Base-by-base conservation (phyloP, 2,797 vertebrate species). In the Artibeus lituratus region DNA sequence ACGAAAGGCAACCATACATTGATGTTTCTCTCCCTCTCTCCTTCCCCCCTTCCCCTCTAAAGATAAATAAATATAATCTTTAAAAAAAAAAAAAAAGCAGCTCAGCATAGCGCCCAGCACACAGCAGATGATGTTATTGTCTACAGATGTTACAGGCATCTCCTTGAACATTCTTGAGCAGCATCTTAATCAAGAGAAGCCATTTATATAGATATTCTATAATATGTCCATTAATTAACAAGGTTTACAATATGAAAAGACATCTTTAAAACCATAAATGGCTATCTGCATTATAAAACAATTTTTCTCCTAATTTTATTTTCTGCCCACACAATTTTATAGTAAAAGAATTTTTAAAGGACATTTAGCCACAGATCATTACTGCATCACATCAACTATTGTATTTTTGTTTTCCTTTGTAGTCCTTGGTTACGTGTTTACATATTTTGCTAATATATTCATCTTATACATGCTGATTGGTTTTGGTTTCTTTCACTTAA, bases 321-420 rank as follows among this genome's bases (percentile, higher is more conserved):
- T 87, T 51, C 39, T 87, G 16, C 29, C 24, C 35, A 83, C 42
- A 59, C 8, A 82, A 59, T 91, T 81, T 91, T 89, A 89, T 77
- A 86, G 67, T 59, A 82, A 77, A 88, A 3, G 1, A 32, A 37
- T 39, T 53, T 55, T 26, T 83, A 90, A 82, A 73, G 37, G 29
- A 51, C 11, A 53, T 91, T 83, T 81, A 76, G 16, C 39, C 10
- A 55, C 14, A 82, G 62, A 21, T 73, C 62, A 77, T 84, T 90
- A 88, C 26, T 1, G 22, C 19, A 73, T 49, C 44, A 65, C 4
- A 32, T 44, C 88, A 74, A 44, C 37, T 81, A 10, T 18, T 85
- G 37, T 76, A 18, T 53, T 91, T 94, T 89, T 85, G 37, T 59
- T 96, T 80, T 91, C 69, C 73, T 81, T 91, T 83, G 57, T 57